These are phyloP conservation scores for Orchestia grillus DNA, from an alignment of 1,140 invertebrate genomes.

Conservation along the genomic window DNA sequence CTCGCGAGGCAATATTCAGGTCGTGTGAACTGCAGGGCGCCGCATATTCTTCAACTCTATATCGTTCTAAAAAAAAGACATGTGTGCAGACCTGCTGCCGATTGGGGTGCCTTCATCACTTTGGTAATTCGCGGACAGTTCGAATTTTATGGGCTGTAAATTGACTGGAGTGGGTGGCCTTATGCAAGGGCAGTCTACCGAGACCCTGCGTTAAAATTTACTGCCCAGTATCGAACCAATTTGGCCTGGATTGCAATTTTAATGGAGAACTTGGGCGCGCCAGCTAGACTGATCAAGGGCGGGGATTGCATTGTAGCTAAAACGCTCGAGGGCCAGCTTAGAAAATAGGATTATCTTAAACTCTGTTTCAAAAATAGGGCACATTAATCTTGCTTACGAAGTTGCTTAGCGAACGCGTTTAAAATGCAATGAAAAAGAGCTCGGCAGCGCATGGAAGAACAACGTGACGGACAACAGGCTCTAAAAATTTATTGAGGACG, in stretches of 20 bases:
- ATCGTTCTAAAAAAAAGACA: neutral
- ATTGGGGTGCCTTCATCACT: neutral
- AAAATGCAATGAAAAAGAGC: neutral
- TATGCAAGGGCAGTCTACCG: neutral
- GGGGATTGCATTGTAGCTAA: neutral
- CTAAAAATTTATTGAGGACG: no score
- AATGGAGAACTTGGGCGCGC: slow-evolving; percentile 23
- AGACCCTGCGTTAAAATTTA: slow-evolving; percentile 14
- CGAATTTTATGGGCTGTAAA: slow-evolving; percentile 4
- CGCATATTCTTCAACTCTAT: neutral
- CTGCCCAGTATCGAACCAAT: slow-evolving; percentile 35
- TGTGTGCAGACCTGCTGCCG: neutral
- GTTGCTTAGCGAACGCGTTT: neutral
- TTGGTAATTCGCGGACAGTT: neutral
- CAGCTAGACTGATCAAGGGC: neutral
- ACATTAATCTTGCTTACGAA: neutral
- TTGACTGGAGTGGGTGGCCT: neutral
- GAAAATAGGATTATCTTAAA: neutral
- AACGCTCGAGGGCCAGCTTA: neutral
- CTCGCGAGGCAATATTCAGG: neutral
- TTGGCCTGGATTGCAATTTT: slow-evolving; percentile 34
- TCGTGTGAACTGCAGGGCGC: neutral
- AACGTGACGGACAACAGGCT: no score
- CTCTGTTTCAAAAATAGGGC: neutral
- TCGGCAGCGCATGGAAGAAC: no score